Percentiles rank a stretch among this genome's conserved stretches.
These are phyloP conservation scores for Zophobas atratus DNA, from an alignment of 1,140 invertebrate species.

Conservation along the genomic window DNA sequence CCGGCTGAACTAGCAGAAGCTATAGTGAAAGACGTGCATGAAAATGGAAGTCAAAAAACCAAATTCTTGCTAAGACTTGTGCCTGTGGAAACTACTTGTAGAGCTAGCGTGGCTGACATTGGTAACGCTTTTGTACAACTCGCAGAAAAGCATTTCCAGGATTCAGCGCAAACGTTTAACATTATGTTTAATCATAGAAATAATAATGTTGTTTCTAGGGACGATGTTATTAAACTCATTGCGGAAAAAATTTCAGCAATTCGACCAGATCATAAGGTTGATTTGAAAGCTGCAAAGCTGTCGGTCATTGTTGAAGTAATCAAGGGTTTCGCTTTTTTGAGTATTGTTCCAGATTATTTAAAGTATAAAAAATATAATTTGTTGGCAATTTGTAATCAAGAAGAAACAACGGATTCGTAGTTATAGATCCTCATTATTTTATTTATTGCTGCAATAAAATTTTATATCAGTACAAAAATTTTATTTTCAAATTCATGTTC, in stretches of 20 bases:
- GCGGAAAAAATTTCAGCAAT: slow-evolving; percentile 78
- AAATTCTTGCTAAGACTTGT: slow-evolving; percentile 84
- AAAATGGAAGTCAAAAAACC: slow-evolving; percentile 75
- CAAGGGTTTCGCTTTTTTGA: slow-evolving; percentile 76
- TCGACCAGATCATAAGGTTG: slow-evolving; percentile 81
- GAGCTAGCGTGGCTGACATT: slow-evolving; percentile 83
- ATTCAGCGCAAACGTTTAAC: slow-evolving; percentile 81
- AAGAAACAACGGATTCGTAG: background rate
- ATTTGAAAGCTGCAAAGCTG: slow-evolving; percentile 83
- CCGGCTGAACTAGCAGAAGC: slow-evolving; percentile 78
- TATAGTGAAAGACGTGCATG: slow-evolving; percentile 69
- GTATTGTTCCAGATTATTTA: slow-evolving; percentile 78
- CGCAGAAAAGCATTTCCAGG: slow-evolving; percentile 82
- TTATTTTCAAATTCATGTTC: slow-evolving; percentile 31
- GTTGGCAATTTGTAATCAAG: slow-evolving; percentile 49
- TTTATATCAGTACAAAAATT: slow-evolving; percentile 26
- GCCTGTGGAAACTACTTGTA: slow-evolving; percentile 87
- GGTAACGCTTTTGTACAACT: slow-evolving; percentile 75
- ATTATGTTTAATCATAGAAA: slow-evolving; percentile 87
- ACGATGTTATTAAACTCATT: slow-evolving; percentile 79
- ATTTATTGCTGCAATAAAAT: slow-evolving; percentile 14
- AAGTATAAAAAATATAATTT: slow-evolving; percentile 82
- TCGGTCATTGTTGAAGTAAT: slow-evolving; percentile 86
- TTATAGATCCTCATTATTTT: background rate
- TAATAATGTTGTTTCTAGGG: slow-evolving; percentile 81